Evolutionary conservation across 2,797 vertebrate species (phyloP).

Genomic region (Scarus forsteni): DNA sequence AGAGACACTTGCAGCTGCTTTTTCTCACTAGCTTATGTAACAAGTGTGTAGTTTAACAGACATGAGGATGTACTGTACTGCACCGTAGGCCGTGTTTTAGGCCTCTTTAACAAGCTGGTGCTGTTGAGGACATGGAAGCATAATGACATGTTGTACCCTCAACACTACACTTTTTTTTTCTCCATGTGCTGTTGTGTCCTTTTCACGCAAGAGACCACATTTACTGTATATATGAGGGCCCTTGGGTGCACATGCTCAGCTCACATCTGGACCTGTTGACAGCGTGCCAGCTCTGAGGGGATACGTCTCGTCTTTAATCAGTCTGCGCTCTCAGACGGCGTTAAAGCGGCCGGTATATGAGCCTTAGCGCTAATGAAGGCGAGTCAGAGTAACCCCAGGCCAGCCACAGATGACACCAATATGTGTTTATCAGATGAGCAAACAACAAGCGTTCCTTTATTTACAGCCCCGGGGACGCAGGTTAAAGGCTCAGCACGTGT

Average conservation of each 20-base stretch:
- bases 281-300: conserved; percentile 46
- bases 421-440: conserved; percentile 73
- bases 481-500: conserved; percentile 42
- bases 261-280: conserved; percentile 68
- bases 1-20: conserved; percentile 56
- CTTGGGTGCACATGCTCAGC: conserved; percentile 4
- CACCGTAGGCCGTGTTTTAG: conserved; percentile 42
- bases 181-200: background rate
- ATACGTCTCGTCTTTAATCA: conserved; percentile 65
- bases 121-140: conserved; percentile 56
- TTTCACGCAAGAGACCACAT: conserved; percentile 11
- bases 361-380: conserved; percentile 60
- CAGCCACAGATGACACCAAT: conserved; percentile 67
- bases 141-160: conserved; percentile 64
- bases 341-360: conserved; percentile 48
- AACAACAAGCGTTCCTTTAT: conserved; percentile 54
- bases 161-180: conserved; percentile 9
- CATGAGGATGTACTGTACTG: conserved; percentile 31
- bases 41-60: conserved; percentile 58
- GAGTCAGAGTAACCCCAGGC: conserved; percentile 43
- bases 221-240: conserved; percentile 8
- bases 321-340: conserved; percentile 38
- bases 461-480: conserved; percentile 49
- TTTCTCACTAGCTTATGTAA: conserved; percentile 41
- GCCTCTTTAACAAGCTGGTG: conserved; percentile 58